Conservation (phyloP, 2,888 invertebrate genomes). For the Eurois occulta region DNA sequence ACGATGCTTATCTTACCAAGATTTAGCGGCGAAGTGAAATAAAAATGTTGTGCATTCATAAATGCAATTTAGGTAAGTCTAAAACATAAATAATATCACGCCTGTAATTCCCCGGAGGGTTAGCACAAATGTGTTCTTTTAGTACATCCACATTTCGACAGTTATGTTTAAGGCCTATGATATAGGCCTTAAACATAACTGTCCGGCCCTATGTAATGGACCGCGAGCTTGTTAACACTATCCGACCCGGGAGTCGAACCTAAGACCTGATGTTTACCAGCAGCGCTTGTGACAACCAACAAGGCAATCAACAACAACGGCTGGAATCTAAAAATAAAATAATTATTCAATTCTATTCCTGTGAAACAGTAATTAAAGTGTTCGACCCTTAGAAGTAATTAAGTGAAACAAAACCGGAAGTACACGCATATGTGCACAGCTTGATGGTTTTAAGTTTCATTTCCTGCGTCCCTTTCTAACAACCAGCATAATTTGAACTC, state of each 20-base stretch:
- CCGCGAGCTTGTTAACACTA: neutral
- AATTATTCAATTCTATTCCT: conserved; percentile 60
- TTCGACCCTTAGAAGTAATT: conserved; percentile 79
- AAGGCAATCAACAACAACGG: neutral
- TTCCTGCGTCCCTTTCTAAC: conserved; percentile 55
- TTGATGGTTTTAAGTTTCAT: conserved; percentile 81
- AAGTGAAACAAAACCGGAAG: conserved; percentile 80
- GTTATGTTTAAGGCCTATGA: neutral
- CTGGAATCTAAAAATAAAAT: conserved; percentile 41
- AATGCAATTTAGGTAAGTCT: neutral
- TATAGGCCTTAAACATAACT: too few relatives aligned
- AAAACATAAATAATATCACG: neutral
- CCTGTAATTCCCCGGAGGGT: neutral
- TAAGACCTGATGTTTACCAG: neutral
- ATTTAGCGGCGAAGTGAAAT: conserved; percentile 4
- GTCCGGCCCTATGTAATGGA: neutral
- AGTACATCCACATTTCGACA: neutral
- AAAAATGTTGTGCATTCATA: neutral
- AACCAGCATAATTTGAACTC: conserved; percentile 47
- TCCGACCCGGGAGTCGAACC: neutral
- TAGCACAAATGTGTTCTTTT: neutral
- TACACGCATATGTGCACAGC: conserved; percentile 80
- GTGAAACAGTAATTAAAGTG: conserved; percentile 75
- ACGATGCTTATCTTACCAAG: conserved; percentile 22
- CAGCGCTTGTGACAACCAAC: neutral